These are phyloP conservation scores for Drosophila leontia DNA, from an alignment of 1,140 invertebrate species.

Conservation along the genomic window DNA sequence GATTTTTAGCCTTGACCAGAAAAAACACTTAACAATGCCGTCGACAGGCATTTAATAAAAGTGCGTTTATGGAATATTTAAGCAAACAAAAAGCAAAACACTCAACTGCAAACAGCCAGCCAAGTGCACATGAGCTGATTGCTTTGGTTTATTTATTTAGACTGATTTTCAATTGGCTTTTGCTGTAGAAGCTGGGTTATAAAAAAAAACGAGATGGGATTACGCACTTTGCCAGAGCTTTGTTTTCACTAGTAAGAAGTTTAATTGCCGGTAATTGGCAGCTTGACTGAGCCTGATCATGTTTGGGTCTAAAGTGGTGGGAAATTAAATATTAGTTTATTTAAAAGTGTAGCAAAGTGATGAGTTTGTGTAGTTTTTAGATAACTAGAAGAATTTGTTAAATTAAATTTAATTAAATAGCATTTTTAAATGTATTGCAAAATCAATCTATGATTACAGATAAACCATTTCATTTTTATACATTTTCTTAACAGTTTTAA, in stretches of 20 bases:
- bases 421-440: neutral
- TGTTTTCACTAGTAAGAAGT: slow-evolving; percentile 5
- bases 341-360: neutral
- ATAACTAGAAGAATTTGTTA: neutral
- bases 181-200: slow-evolving; percentile 28
- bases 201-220: neutral
- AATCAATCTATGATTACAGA: neutral
- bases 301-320: neutral
- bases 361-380: neutral
- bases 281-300: slow-evolving; percentile 9
- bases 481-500: neutral
- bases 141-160: slow-evolving; percentile 49
- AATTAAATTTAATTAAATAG: neutral
- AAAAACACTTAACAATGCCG: slow-evolving; percentile 43
- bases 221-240: slow-evolving; percentile 9
- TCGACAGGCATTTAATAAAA: slow-evolving; percentile 65
- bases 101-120: neutral
- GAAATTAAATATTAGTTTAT: neutral
- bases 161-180: slow-evolving; percentile 41
- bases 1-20: slow-evolving; percentile 63
- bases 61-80: slow-evolving; percentile 68
- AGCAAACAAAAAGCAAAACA: slow-evolving; percentile 38
- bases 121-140: slow-evolving; percentile 43
- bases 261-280: slow-evolving; percentile 10
- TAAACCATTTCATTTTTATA: neutral